A percentile compares a stretch with the other conserved stretches of the same genome.
phyloP scores from a whole-genome alignment of 1,140 invertebrate genomes.

The Vollenhovia emeryi region DNA sequence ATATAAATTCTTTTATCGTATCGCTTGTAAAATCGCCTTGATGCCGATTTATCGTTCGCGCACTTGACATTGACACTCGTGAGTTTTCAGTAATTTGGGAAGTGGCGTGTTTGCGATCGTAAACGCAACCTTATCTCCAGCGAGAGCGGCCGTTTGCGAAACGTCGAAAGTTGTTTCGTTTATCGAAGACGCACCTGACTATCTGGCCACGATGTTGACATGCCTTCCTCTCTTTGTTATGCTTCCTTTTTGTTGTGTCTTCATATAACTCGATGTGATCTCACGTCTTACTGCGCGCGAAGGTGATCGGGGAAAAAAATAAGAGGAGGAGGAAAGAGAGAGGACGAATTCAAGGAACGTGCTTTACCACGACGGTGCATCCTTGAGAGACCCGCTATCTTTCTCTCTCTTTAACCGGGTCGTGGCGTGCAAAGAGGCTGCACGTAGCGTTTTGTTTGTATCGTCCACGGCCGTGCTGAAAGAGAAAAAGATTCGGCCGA shows the following conservation, averaged over 20 bases:
- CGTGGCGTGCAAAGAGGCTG: background rate
- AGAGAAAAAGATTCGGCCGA: background rate
- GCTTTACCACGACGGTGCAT: constrained; percentile 1
- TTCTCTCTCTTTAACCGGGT: constrained; percentile 2
- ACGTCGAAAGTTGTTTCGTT: background rate
- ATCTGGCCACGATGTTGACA: background rate
- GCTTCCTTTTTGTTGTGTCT: background rate
- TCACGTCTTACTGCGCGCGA: background rate
- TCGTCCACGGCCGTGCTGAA: background rate
- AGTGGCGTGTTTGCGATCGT: background rate
- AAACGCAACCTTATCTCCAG: background rate
- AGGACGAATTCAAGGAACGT: background rate
- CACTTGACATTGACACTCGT: background rate
- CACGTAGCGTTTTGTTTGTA: constrained; percentile 32
- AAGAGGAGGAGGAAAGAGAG: background rate
- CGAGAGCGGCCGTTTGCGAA: background rate
- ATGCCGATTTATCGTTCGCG: background rate
- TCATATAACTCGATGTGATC: background rate
- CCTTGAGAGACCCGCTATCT: too few relatives aligned
- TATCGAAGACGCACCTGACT: background rate
- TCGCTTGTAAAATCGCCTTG: background rate
- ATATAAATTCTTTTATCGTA: background rate
- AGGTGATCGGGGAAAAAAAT: background rate
- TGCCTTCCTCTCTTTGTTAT: background rate
- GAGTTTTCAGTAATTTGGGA: background rate